These are phyloP conservation scores for Andrena minutula DNA, from an alignment of 2,888 invertebrate species.

Conservation along the genomic window DNA sequence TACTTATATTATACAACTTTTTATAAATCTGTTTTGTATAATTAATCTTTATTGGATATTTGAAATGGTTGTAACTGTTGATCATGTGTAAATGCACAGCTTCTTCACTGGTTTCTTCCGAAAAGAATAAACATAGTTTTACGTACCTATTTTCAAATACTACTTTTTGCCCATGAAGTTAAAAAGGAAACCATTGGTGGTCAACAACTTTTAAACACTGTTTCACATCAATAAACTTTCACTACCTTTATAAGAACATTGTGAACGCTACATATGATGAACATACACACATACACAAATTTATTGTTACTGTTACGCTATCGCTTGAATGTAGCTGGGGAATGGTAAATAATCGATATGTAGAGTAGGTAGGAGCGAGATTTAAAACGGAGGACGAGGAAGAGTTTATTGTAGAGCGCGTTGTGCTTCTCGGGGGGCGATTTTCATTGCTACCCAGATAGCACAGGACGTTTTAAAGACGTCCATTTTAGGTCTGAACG, in stretches of 20 bases:
- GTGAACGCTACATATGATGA: too few species aligned
- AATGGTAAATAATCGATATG: too few species aligned
- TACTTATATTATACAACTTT: neutral
- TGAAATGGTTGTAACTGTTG: neutral
- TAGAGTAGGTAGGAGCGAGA: too few species aligned
- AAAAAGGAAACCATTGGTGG: slow-evolving; percentile 26
- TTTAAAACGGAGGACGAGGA: too few species aligned
- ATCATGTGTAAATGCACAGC: neutral
- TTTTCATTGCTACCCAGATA: too few species aligned
- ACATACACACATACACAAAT: slow-evolving; percentile 27
- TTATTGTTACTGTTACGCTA: slow-evolving; percentile 36
- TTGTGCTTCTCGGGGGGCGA: too few species aligned
- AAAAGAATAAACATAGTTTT: neutral
- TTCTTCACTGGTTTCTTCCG: neutral
- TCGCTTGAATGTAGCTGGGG: too few species aligned
- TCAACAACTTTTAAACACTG: slow-evolving; percentile 10
- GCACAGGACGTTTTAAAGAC: too few species aligned
- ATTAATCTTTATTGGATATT: slow-evolving; percentile 2
- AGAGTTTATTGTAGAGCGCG: too few species aligned
- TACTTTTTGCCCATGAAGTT: slow-evolving; percentile 23
- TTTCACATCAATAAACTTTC: slow-evolving; percentile 38
- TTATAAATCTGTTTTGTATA: neutral
- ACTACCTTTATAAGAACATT: slow-evolving; percentile 26
- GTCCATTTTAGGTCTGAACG: too few species aligned
- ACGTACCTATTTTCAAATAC: slow-evolving; percentile 48